A percentile compares a stretch with the other conserved stretches of the same genome.
phyloP scores from a whole-genome alignment of 2,113 vertebrate species.

The Motacilla tschutschensis region DNA sequence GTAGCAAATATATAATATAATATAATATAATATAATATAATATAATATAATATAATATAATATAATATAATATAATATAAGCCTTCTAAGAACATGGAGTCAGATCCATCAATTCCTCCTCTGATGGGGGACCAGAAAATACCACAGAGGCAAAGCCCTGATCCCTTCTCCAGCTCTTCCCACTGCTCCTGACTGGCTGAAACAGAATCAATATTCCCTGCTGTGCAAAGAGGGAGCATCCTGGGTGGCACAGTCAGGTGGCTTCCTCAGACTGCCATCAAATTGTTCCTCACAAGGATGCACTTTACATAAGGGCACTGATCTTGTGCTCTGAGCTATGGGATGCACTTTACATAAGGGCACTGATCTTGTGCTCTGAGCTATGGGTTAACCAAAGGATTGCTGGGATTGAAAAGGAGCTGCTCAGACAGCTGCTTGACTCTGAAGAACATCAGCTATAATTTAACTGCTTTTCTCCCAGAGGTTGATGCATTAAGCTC shows the following conservation, averaged over 20 bases:
- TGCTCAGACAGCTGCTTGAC: background rate
- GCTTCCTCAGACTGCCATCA: background rate
- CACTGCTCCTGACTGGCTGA: background rate
- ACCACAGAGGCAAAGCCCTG: background rate
- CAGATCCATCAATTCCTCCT: no score
- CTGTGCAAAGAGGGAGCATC: background rate
- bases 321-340: background rate
- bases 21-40: no score
- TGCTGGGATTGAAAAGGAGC: background rate
- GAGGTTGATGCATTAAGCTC: background rate
- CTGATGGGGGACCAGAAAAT: no score
- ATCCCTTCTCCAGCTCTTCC: background rate
- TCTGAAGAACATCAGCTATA: background rate
- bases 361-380: background rate
- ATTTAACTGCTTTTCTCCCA: rapidly evolving
- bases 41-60: no score
- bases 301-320: background rate
- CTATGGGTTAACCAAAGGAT: background rate
- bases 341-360: background rate
- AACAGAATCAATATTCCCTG: background rate
- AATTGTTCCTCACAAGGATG: background rate
- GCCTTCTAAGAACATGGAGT: no score
- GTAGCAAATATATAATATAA: no score
- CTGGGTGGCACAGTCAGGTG: background rate
- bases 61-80: no score